Percentiles rank a stretch among this genome's conserved stretches.
Evolutionary conservation across 2,797 vertebrate genomes (phyloP).

Genomic region (Petrocephalus sullivani): DNA sequence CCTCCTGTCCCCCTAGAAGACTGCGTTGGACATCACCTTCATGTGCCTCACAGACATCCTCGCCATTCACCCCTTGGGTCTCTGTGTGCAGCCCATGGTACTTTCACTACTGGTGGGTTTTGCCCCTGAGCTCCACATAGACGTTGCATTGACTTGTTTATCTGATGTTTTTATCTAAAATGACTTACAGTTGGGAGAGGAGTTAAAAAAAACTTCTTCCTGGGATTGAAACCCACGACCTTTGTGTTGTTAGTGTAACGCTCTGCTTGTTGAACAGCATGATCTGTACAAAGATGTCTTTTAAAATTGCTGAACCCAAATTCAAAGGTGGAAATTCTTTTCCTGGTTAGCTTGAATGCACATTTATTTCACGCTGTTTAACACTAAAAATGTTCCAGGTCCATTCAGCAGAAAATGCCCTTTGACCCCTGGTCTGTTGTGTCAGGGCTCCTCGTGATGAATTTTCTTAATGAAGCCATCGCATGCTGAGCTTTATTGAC

Average conservation of each 20-base stretch:
- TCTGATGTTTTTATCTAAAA: background rate
- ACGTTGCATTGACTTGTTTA: background rate
- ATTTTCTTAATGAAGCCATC: background rate
- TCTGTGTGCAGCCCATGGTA: conserved; percentile 77
- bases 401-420: background rate
- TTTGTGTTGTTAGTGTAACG: background rate
- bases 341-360: background rate
- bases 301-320: background rate
- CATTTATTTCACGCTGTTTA: conserved; percentile 69
- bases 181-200: background rate
- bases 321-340: background rate
- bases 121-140: background rate
- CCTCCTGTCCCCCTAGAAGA: conserved; percentile 62
- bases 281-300: background rate
- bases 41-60: conserved; percentile 65
- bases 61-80: conserved; percentile 70
- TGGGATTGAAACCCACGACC: background rate
- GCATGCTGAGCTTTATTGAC: background rate
- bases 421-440: background rate
- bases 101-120: conserved; percentile 47
- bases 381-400: background rate
- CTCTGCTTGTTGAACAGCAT: background rate
- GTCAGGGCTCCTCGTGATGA: background rate
- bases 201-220: background rate
- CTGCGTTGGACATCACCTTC: conserved; percentile 63